Conservation (phyloP, 2,113 vertebrate species). For the Tapirus terrestris region DNA sequence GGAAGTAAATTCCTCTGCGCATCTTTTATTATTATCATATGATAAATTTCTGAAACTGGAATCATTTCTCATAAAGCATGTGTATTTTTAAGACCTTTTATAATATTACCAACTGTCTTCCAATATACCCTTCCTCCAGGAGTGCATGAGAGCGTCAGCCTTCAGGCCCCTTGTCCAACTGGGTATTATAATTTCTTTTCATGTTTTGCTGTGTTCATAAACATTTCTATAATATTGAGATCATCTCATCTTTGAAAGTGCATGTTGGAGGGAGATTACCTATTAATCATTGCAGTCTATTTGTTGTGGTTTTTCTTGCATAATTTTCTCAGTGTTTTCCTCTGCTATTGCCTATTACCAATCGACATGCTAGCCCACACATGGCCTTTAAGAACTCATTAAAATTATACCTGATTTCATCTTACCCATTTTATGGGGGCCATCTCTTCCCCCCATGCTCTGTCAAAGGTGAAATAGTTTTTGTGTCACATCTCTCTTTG, state of each 20-base stretch:
- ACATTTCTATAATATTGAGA: not conserved
- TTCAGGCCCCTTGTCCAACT: not conserved
- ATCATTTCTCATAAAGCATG: not conserved
- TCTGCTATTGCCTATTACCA: not conserved
- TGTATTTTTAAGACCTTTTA: not conserved
- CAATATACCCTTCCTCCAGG: not conserved
- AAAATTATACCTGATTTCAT: not conserved
- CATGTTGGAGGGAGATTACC: not conserved
- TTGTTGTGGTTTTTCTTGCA: not conserved
- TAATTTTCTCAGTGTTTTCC: not conserved
- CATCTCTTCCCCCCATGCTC: not conserved
- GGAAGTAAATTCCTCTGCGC: not conserved
- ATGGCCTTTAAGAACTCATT: not conserved
- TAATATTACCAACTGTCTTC: not conserved
- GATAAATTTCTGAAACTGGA: not conserved
- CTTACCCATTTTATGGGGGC: not conserved
- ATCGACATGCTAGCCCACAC: not conserved
- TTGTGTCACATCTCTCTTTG: not conserved
- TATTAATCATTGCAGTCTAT: not conserved
- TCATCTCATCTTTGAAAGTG: not conserved
- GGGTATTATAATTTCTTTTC: not conserved
- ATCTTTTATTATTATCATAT: not conserved
- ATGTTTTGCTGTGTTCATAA: not conserved
- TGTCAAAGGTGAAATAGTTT: not conserved
- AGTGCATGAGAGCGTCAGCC: not conserved